phyloP scores from a whole-genome alignment of 2,797 vertebrate genomes.

The Limosa lapponica region DNA sequence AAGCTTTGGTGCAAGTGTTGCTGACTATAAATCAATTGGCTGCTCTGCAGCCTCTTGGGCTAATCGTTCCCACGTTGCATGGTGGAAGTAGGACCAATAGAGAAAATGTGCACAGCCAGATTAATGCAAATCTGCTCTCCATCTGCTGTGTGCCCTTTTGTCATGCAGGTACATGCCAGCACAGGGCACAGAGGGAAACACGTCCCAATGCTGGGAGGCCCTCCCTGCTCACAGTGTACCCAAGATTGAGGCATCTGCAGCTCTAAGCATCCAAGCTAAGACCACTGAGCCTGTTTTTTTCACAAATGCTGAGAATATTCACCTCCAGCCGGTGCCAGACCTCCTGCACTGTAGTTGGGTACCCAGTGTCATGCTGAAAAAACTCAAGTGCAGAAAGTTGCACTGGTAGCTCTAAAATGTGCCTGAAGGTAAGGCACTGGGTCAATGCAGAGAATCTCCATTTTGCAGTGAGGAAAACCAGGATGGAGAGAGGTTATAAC shows the following conservation, averaged over 20 bases:
- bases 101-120: neutral
- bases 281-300: neutral
- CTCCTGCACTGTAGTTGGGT: neutral
- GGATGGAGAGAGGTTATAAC: neutral
- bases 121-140: neutral
- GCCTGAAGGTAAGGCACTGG: neutral
- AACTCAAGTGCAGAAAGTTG: neutral
- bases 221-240: neutral
- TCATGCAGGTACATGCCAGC: accelerated
- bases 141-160: neutral
- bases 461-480: neutral
- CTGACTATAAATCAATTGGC: neutral
- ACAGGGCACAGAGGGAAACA: neutral
- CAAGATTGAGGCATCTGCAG: neutral
- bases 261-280: neutral
- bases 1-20: neutral
- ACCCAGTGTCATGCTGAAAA: neutral
- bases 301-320: neutral
- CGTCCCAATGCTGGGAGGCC: neutral
- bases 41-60: neutral
- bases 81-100: neutral
- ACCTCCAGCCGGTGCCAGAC: neutral
- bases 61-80: neutral
- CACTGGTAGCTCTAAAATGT: neutral
- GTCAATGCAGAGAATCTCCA: neutral